Percentiles rank a stretch among this genome's conserved stretches.
phyloP scores from a whole-genome alignment of 2,113 vertebrate species.

The Shinisaurus crocodilurus region DNA sequence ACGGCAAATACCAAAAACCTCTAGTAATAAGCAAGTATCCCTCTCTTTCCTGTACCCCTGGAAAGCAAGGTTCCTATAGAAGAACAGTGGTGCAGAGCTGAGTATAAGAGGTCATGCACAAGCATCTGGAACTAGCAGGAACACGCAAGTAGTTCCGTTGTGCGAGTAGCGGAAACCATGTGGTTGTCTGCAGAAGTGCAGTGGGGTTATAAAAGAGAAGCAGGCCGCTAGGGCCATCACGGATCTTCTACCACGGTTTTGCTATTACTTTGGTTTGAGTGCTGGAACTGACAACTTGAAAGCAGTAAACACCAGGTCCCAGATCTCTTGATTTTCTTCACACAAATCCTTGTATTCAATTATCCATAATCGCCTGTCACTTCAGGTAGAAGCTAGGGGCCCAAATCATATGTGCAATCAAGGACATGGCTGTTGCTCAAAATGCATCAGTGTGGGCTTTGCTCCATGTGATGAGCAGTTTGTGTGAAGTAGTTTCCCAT shows the following conservation, averaged over 20 bases:
- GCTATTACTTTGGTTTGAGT: no score
- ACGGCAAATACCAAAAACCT: background rate
- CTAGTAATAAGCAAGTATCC: no score
- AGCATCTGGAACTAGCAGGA: background rate
- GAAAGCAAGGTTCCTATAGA: background rate
- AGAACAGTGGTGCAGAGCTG: background rate
- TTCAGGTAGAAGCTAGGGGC: no score
- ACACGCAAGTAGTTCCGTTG: background rate
- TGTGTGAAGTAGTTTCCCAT: no score
- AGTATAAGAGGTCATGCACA: background rate
- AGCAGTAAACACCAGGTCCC: no score
- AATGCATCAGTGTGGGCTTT: background rate
- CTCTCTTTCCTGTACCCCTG: background rate
- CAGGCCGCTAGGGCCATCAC: no score
- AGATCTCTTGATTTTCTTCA: no score
- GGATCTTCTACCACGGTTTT: no score
- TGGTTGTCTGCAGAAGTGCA: background rate
- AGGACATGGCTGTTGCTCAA: background rate
- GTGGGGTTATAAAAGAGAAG: no score
- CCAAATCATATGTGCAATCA: background rate
- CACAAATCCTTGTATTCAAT: no score
- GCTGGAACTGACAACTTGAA: no score
- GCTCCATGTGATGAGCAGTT: background rate
- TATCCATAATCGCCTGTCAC: no score
- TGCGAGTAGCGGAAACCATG: background rate